Conservation (phyloP, 2,113 vertebrate genomes). For the Podarcis cretensis region DNA sequence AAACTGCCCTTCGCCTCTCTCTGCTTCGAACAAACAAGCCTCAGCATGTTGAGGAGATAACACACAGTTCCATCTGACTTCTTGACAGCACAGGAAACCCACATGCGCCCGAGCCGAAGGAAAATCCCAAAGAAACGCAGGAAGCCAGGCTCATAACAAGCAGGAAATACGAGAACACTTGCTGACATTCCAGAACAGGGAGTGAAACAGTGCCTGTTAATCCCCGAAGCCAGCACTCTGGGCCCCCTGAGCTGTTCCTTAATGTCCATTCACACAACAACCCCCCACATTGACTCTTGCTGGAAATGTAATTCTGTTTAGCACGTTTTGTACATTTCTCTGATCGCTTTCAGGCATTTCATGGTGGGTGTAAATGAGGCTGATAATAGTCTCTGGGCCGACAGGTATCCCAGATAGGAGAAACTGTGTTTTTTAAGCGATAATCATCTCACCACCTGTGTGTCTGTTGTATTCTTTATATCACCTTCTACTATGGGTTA, state of each 20-base stretch:
- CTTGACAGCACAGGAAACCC: conserved; percentile 30
- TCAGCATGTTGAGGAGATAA: neutral
- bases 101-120: neutral
- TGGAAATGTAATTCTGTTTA: neutral
- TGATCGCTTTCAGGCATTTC: neutral
- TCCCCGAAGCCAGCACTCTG: neutral
- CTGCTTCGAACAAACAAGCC: neutral
- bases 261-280: neutral
- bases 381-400: neutral
- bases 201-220: neutral
- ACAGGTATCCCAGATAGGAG: neutral
- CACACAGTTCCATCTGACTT: neutral
- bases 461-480: too few species aligned
- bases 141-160: conserved; percentile 7
- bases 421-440: neutral
- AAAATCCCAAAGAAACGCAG: conserved; percentile 20
- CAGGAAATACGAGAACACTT: conserved; percentile 31
- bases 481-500: too few species aligned
- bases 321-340: neutral
- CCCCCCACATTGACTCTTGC: neutral
- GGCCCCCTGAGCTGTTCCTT: neutral
- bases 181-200: conserved; percentile 22
- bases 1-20: neutral
- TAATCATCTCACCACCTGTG: too few species aligned
- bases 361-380: neutral